Evolutionary conservation across 1,140 invertebrate species (phyloP).

Genomic region (Octopus bimaculoides): DNA sequence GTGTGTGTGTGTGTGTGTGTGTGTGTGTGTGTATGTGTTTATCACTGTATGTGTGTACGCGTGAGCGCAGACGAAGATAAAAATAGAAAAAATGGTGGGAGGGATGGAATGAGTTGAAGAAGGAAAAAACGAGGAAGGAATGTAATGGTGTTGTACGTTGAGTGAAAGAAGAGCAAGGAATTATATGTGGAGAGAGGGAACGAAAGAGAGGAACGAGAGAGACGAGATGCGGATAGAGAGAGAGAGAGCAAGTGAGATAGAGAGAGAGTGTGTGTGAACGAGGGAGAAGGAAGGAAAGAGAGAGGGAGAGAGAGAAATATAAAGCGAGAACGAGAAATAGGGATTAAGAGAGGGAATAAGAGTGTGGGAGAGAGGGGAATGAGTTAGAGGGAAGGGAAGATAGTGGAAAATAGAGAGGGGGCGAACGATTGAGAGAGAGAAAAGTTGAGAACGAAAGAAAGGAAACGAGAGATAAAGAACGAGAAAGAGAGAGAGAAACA

Average conservation of each 20-base stretch:
- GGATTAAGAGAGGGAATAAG: background rate
- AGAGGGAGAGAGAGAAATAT: background rate
- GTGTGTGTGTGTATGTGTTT: background rate
- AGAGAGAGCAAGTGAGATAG: background rate
- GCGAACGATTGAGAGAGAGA: background rate
- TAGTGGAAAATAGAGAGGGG: background rate
- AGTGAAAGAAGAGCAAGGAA: background rate
- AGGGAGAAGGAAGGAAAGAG: background rate
- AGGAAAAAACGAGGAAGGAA: too few relatives aligned
- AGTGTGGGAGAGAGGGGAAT: background rate
- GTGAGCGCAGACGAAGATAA: too few relatives aligned
- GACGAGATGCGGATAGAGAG: background rate
- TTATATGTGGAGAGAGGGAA: background rate
- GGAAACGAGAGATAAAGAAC: background rate
- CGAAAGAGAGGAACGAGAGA: background rate
- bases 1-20: background rate
- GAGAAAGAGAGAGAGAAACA: background rate
- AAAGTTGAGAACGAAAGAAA: background rate
- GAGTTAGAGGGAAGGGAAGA: background rate
- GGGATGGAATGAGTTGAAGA: too few relatives aligned
- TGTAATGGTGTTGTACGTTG: too few relatives aligned
- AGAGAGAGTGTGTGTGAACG: background rate
- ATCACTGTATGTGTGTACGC: background rate
- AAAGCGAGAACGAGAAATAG: background rate
- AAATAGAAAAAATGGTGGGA: too few relatives aligned